A percentile compares a stretch with the other conserved stretches of the same genome.
Conservation (phyloP, 2,797 vertebrate species). For the Myoxocephalus aenaeus region DNA sequence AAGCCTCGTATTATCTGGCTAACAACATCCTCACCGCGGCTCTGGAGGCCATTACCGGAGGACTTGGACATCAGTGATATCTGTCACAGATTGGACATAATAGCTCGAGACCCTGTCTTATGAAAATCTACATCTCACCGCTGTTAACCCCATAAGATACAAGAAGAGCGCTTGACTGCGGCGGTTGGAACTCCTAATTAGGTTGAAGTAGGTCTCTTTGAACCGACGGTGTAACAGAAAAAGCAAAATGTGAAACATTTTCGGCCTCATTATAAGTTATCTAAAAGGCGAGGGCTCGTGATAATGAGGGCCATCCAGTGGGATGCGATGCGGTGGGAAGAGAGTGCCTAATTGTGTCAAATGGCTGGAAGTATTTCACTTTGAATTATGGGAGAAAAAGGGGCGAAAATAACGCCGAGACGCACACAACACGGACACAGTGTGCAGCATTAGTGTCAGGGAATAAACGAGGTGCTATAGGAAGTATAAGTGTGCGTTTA, state of each 20-base stretch:
- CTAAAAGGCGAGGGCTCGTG: slow-evolving; percentile 80
- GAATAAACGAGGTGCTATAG: slow-evolving; percentile 69
- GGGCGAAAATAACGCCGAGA: slow-evolving; percentile 61
- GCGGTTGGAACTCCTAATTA: slow-evolving; percentile 82
- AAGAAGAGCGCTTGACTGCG: slow-evolving; percentile 76
- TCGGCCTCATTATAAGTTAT: slow-evolving; percentile 85
- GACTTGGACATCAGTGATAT: slow-evolving; percentile 64
- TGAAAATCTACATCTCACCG: slow-evolving; percentile 71
- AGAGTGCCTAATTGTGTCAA: slow-evolving; percentile 83
- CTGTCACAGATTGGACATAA: slow-evolving; percentile 74
- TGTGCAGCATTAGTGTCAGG: slow-evolving; percentile 58
- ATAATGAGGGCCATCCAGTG: slow-evolving; percentile 83
- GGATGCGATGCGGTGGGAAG: slow-evolving; percentile 77
- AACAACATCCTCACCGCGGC: slow-evolving; percentile 48
- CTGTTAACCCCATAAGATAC: slow-evolving; percentile 78
- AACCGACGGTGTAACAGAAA: slow-evolving; percentile 81
- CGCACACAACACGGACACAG: slow-evolving; percentile 56
- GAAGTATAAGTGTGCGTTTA: slow-evolving; percentile 46
- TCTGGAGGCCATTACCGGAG: slow-evolving; percentile 52
- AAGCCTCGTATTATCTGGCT: slow-evolving; percentile 48
- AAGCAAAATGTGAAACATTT: slow-evolving; percentile 83
- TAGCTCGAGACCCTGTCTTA: slow-evolving; percentile 67
- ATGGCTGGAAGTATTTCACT: slow-evolving; percentile 83
- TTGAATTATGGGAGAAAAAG: slow-evolving; percentile 75
- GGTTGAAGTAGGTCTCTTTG: slow-evolving; percentile 82